Evolutionary conservation across 1,140 invertebrate genomes (phyloP).

Genomic region (Solenopsis invicta): DNA sequence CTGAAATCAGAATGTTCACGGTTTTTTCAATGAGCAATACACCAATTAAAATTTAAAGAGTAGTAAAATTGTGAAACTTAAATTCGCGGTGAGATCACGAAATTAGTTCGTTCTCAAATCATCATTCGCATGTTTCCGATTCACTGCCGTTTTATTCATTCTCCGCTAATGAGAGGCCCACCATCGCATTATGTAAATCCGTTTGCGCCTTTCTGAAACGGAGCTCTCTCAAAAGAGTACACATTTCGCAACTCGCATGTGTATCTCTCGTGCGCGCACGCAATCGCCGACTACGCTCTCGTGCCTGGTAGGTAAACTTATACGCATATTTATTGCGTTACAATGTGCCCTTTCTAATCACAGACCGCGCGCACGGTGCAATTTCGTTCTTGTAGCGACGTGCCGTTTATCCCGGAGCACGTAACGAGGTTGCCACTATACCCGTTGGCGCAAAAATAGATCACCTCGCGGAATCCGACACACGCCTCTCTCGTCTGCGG

Average conservation of each 20-base stretch:
- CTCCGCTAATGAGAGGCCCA: constrained; percentile 10
- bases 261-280: constrained; percentile 49
- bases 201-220: constrained; percentile 34
- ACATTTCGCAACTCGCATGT: constrained; percentile 47
- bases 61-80: neutral
- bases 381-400: constrained; percentile 49
- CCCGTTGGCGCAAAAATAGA: constrained; percentile 32
- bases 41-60: too few relatives aligned
- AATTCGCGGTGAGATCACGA: neutral
- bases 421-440: constrained; percentile 53
- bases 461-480: constrained; percentile 10
- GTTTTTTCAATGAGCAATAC: too few relatives aligned
- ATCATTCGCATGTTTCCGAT: neutral
- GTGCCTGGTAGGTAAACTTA: constrained; percentile 37
- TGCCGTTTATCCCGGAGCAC: constrained; percentile 22
- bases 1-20: too few relatives aligned
- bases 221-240: constrained; percentile 32
- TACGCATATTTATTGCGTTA: constrained; percentile 62
- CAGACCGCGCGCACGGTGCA: neutral
- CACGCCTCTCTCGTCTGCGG: constrained; percentile 6
- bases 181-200: constrained; percentile 33
- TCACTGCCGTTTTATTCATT: constrained; percentile 20
- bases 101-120: constrained; percentile 18
- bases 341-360: constrained; percentile 46
- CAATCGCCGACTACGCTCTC: constrained; percentile 39